Conservation (phyloP, 2,113 vertebrate genomes). For the Excalfactoria chinensis region DNA sequence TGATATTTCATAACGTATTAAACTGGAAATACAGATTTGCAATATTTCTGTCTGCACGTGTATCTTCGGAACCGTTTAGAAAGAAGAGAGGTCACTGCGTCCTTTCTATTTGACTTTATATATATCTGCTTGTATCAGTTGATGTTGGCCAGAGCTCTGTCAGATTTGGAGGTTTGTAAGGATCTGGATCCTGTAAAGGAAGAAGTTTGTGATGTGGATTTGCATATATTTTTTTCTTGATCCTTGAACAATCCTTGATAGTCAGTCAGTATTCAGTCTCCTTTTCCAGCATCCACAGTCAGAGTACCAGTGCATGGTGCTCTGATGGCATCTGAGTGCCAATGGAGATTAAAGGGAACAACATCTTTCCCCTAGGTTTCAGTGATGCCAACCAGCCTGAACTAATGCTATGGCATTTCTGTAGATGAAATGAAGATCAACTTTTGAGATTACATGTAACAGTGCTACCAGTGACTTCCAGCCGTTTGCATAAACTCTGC, state of each 20-base stretch:
- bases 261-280: constrained; percentile 4
- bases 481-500: neutral
- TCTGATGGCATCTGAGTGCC: constrained; percentile 5
- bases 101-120: neutral
- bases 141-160: neutral
- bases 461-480: neutral
- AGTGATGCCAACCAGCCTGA: constrained; percentile 24
- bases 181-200: neutral
- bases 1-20: neutral
- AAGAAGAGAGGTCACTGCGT: neutral
- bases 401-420: constrained; percentile 37
- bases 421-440: neutral
- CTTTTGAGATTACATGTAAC: neutral
- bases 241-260: constrained; percentile 12
- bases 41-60: neutral
- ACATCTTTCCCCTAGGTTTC: constrained; percentile 5
- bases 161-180: neutral
- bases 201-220: neutral
- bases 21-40: neutral
- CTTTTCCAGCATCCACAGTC: neutral
- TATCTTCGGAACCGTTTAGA: neutral
- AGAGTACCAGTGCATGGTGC: neutral
- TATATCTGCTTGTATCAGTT: neutral
- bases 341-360: constrained; percentile 26
- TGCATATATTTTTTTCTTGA: neutral